Base-by-base conservation (phyloP, 2,888 invertebrate genomes). In the Cyaniris semiargus region DNA sequence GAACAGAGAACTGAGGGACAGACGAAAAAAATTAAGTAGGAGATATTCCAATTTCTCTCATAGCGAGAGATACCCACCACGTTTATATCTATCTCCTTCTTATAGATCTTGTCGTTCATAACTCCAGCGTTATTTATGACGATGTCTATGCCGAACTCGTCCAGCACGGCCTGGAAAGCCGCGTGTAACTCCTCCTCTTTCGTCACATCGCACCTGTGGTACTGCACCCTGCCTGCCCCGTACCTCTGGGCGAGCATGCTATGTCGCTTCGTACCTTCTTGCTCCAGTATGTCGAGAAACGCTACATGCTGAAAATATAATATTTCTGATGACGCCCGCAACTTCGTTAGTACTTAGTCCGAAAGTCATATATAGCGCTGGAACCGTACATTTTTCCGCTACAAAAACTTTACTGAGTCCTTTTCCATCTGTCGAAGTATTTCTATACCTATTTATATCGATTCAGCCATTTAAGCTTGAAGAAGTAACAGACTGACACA, bases 101-200 rank as follows among this genome's bases (percentile, higher is more conserved):
- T 86, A 70, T 86, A 89, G 13, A 79, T 66, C 1, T 84, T 79
- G 34, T 89, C 89, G 70, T 87, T 88, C 85, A 87, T 85, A 8
- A 89, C 84, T 1, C 86, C 89, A 76, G 89, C 89, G 53, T 87
- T 87, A 75, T 89, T 89, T 6, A 89, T 80, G 4, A 89, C 85
- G 1, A 85, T 81, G 70, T 89, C 89, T 3, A 89, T 81, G 0
- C 85, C 86, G 31, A 86, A 81, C 15, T 86, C 83, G 8, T 83
- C 79, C 3, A 83, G 75, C 0, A 86, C 84, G 2, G 79, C 79
- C 7, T 87, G 82, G 72, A 85, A 86, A 21, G 82, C 84, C 3
- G 79, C 83, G 10, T 83, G 75, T 1, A 89, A 79, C 75, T 85
- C 80, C 0, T 84, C 83, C 3, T 87, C 86, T 75, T 86, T 81